Percentiles rank a stretch among this genome's conserved stretches.
These are phyloP conservation scores for Lepus oiostolus DNA, from an alignment of 2,797 vertebrate species.

Conservation along the genomic window DNA sequence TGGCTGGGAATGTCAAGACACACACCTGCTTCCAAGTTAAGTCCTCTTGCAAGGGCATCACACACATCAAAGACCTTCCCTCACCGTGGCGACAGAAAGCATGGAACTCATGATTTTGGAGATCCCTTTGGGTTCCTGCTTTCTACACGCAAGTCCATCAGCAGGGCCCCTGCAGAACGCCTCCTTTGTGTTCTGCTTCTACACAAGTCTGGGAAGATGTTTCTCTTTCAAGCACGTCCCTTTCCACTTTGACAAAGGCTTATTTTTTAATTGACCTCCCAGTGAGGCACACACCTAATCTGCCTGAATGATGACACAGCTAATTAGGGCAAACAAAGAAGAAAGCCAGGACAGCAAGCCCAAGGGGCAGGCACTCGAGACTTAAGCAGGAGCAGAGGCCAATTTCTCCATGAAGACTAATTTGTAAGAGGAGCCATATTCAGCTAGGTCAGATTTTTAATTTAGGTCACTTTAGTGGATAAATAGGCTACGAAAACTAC, in stretches of 20 bases:
- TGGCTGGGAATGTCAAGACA: neutral
- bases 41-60: neutral
- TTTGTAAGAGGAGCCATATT: neutral
- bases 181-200: neutral
- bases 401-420: neutral
- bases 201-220: neutral
- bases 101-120: neutral
- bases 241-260: conserved; percentile 45
- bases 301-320: conserved; percentile 45
- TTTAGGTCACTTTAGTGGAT: neutral
- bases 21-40: neutral
- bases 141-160: fast-evolving
- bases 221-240: neutral
- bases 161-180: neutral
- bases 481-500: neutral
- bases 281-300: conserved; percentile 54
- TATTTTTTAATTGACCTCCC: conserved; percentile 64
- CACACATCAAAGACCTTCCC: neutral
- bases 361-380: neutral
- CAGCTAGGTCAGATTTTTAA: neutral
- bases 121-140: neutral
- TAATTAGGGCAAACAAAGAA: conserved; percentile 61
- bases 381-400: neutral
- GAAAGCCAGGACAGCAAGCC: neutral
- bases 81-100: neutral